These are phyloP conservation scores for Rhynchotus rufescens DNA, from an alignment of 2,797 vertebrate species.

Conservation along the genomic window DNA sequence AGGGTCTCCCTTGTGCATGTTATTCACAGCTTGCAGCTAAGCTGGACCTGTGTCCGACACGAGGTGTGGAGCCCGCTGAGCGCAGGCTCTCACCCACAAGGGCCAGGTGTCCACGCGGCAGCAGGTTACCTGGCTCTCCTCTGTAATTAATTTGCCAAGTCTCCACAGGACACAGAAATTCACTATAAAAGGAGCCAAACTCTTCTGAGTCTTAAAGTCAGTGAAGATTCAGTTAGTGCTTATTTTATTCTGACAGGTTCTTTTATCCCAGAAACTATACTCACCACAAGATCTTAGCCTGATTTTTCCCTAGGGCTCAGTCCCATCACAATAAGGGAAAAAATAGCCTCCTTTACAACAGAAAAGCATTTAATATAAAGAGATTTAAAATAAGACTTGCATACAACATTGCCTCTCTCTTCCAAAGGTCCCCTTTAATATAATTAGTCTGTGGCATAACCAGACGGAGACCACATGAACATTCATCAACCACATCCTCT, in stretches of 20 bases:
- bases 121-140: background rate
- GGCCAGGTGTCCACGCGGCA: background rate
- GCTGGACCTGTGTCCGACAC: background rate
- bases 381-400: background rate
- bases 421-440: background rate
- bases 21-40: background rate
- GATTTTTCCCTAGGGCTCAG: constrained; percentile 1
- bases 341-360: background rate
- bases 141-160: constrained; percentile 30
- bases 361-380: background rate
- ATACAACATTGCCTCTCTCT: background rate
- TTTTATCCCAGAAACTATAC: constrained; percentile 47
- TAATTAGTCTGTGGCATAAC: background rate
- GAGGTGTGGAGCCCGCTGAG: background rate
- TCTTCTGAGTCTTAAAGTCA: constrained; percentile 35
- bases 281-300: background rate
- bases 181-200: constrained; percentile 4
- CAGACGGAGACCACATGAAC: background rate
- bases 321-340: background rate
- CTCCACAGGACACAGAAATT: background rate
- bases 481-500: background rate
- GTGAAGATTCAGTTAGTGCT: constrained; percentile 43
- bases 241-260: constrained; percentile 49
- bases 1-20: background rate
- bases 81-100: background rate